Evolutionary conservation across 2,113 vertebrate genomes (phyloP), one percentile per base, ranked within the genome.

Genomic region (Brachirus orientalis): DNA sequence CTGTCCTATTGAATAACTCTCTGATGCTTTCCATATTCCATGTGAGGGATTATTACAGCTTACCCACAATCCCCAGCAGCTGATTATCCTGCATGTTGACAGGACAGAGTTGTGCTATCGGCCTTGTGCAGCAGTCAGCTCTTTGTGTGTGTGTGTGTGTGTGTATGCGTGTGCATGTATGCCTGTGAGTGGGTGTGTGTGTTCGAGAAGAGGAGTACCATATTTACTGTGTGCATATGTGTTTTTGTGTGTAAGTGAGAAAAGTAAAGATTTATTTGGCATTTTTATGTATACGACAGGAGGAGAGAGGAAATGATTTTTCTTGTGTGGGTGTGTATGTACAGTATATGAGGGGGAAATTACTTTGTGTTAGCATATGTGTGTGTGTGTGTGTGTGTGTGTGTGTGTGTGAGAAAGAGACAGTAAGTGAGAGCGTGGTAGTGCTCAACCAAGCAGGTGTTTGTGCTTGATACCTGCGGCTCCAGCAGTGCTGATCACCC

Each of bases 11-110:
- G 90, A 90, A 90, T 92, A 92, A 90, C 84, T 90, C 88, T 87
- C 80, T 84, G 87, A 90, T 86, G 87, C 83, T 91, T 91, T 90
- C 86, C 89, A 86, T 92, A 90, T 92, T 90, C 82, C 84, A 87
- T 90, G 83, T 44, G 17, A 90, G 70, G 89, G 90, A 92, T 92
- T 92, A 92, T 92, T 90, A 90, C 85, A 89, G 88, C 40, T 91
- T 92, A 92, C 89, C 89, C 89, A 92, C 88, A 92, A 92, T 90
- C 88, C 90, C 90, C 83, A 82, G 90, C 87, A 89, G 88, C 88
- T 89, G 90, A 90, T 92, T 90, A 92, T 90, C 88, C 89, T 77
- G 72, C 75, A 70, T 90, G 90, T 90, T 89, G 89, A 90, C 88
- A 90, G 90, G 88, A 87, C 84, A 79, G 86, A 88, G 86, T 87